Conservation (phyloP, 2,888 invertebrate species). For the Drosophila nigritarsus region DNA sequence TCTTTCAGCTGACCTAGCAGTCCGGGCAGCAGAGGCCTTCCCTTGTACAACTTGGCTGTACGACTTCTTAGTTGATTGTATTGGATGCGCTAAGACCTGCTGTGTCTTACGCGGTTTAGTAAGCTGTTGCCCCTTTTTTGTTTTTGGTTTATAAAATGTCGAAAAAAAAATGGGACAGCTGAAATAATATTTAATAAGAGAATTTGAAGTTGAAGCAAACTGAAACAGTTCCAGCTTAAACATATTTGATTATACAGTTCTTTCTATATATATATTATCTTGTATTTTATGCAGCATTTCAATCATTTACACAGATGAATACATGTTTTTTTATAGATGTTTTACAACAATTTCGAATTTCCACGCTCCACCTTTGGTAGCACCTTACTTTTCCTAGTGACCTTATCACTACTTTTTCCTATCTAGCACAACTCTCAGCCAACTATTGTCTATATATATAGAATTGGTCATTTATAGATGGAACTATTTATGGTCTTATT, state of each 20-base stretch:
- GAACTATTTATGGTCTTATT: slow-evolving; percentile 2
- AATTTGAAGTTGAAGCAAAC: background rate
- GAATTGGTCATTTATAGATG: background rate
- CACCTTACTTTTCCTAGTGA: background rate
- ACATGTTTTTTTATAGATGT: too few species aligned
- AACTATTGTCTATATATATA: background rate
- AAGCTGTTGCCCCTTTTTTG: too few species aligned
- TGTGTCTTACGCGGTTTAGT: too few species aligned
- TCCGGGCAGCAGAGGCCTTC: too few species aligned
- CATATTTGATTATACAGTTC: background rate
- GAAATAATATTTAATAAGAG: background rate
- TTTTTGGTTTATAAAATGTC: too few species aligned
- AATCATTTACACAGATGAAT: background rate
- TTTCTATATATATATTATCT: background rate
- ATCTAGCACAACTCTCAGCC: background rate
- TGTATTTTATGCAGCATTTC: background rate
- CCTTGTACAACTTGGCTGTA: too few species aligned
- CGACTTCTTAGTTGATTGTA: too few species aligned
- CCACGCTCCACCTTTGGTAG: too few species aligned
- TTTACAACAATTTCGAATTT: too few species aligned
- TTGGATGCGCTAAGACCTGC: too few species aligned
- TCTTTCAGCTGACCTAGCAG: too few species aligned
- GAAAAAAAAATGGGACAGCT: background rate
- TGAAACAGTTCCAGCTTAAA: background rate
- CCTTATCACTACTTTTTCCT: background rate